Evolutionary conservation across 2,113 vertebrate species (phyloP).

Genomic region (Galeopterus variegatus): DNA sequence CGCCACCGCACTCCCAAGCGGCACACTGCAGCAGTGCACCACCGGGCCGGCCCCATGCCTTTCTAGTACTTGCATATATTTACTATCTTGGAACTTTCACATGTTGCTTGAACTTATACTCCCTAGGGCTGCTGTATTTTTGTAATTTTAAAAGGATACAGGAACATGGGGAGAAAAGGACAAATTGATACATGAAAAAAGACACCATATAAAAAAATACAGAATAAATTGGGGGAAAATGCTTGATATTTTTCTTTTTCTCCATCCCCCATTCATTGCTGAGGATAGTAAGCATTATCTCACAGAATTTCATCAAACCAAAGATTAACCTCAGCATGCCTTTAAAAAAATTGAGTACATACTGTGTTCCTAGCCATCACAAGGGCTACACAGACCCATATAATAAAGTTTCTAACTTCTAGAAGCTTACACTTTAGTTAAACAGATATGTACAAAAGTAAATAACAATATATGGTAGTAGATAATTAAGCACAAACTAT

Average conservation of each 20-base stretch:
- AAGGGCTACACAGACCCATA: not conserved
- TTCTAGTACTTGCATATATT: not conserved
- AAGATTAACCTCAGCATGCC: constrained; percentile 12
- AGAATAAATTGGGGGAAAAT: not conserved
- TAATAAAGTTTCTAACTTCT: not conserved
- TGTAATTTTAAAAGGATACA: not conserved
- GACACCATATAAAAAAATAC: not conserved
- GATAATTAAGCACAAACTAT: not conserved
- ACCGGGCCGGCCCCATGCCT: too few species aligned
- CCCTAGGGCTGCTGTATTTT: not conserved
- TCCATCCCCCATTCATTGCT: not conserved
- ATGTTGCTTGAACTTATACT: not conserved
- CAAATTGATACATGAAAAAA: not conserved
- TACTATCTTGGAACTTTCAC: not conserved
- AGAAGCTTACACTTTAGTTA: not conserved
- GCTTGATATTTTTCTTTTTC: not conserved
- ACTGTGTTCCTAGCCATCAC: not conserved
- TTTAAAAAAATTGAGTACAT: not conserved
- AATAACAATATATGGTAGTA: not conserved
- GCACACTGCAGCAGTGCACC: too few species aligned
- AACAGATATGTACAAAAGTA: not conserved
- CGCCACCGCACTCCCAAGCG: too few species aligned
- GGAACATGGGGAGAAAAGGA: not conserved
- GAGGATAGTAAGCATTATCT: not conserved
- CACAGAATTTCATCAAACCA: not conserved